These are phyloP conservation scores for Ganaspis brasiliensis DNA, from an alignment of 2,888 invertebrate species.

Conservation along the genomic window DNA sequence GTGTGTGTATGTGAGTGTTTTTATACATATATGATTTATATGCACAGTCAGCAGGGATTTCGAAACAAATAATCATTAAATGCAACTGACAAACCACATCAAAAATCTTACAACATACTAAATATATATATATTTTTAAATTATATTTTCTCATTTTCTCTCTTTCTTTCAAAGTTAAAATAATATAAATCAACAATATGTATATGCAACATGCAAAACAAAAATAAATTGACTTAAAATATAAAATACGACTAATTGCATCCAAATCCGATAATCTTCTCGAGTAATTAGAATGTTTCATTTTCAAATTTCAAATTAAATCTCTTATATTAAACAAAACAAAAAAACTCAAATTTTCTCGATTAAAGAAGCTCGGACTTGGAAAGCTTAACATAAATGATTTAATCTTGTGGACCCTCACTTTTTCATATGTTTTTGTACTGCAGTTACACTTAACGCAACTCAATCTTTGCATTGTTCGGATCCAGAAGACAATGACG, in stretches of 20 bases:
- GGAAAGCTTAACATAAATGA: constrained; percentile 25
- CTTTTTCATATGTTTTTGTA: constrained; percentile 5
- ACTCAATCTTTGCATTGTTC: constrained; percentile 5
- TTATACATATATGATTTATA: not conserved
- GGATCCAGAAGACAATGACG: constrained; percentile 43
- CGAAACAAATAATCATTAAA: constrained; percentile 56
- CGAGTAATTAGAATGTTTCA: not conserved
- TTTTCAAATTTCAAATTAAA: no score
- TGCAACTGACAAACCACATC: constrained; percentile 68
- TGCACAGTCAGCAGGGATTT: constrained; percentile 44
- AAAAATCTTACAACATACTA: constrained; percentile 64
- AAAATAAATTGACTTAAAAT: constrained; percentile 53
- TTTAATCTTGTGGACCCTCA: constrained; percentile 30
- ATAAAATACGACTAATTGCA: constrained; percentile 17
- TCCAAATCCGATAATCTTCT: constrained; percentile 4
- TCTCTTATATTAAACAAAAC: no score
- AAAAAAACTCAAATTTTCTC: not conserved
- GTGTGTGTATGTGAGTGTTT: not conserved
- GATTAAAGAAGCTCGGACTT: constrained; percentile 2
- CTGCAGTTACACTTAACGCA: constrained; percentile 20
- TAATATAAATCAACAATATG: constrained; percentile 70
- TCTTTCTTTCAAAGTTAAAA: constrained; percentile 46
- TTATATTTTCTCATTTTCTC: constrained; percentile 18
- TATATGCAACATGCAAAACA: constrained; percentile 74
- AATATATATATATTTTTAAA: constrained; percentile 34